These are phyloP conservation scores for Aplysina aerophoba DNA, from an alignment of 37 sponge, comb jelly and placozoan species.

Conservation along the genomic window DNA sequence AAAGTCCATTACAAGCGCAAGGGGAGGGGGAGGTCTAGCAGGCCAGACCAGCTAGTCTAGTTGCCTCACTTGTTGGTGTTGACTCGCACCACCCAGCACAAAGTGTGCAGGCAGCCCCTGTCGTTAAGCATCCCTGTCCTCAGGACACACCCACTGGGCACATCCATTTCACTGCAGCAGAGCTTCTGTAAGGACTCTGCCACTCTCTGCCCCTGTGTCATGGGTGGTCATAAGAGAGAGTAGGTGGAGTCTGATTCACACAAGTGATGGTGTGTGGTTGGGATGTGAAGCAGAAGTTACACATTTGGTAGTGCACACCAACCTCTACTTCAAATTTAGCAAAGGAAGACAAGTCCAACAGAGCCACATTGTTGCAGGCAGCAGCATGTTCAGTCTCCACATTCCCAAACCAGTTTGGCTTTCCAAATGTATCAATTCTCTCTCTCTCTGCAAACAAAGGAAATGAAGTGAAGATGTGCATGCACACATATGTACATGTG, in stretches of 20 bases:
- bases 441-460: not conserved
- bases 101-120: constrained; percentile 74
- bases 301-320: not conserved
- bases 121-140: constrained; percentile 87
- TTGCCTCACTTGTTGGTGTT: constrained; percentile 50
- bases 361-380: constrained; percentile 62
- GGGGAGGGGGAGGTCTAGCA: too few relatives aligned
- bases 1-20: too few relatives aligned
- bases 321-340: constrained; percentile 79
- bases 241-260: not conserved
- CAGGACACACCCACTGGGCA: constrained; percentile 57
- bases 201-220: constrained; percentile 44
- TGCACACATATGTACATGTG: too few relatives aligned
- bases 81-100: constrained; percentile 64
- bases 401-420: constrained; percentile 66
- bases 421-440: constrained; percentile 59
- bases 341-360: constrained; percentile 84
- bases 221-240: not conserved
- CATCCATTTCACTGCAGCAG: constrained; percentile 50
- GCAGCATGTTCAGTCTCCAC: constrained; percentile 63
- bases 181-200: constrained; percentile 44
- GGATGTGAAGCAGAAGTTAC: not conserved
- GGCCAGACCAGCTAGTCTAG: too few relatives aligned
- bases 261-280: not conserved
- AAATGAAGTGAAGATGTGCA: too few relatives aligned